These are phyloP conservation scores for Chymomyza costata DNA, from an alignment of 1,140 invertebrate species.

Conservation along the genomic window DNA sequence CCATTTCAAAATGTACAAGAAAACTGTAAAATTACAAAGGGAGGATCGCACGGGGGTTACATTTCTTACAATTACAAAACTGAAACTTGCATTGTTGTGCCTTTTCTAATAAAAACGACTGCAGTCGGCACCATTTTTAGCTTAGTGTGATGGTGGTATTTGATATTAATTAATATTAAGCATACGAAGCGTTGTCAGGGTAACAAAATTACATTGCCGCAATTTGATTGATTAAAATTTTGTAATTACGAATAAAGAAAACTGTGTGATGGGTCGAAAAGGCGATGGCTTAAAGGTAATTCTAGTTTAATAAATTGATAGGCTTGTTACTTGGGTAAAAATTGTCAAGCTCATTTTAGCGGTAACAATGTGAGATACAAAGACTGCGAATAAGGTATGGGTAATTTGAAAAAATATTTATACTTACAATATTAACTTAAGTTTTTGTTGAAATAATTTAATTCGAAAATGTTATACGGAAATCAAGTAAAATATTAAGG, in stretches of 20 bases:
- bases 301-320: too few species aligned
- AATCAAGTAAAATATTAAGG: too few species aligned
- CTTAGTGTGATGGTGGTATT: slow-evolving; percentile 55
- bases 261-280: slow-evolving; percentile 1
- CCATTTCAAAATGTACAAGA: neutral
- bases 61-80: slow-evolving; percentile 60
- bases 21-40: neutral
- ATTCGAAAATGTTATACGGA: too few species aligned
- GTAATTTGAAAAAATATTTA: too few species aligned
- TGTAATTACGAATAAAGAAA: slow-evolving; percentile 39
- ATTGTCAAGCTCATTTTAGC: too few species aligned
- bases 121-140: slow-evolving; percentile 41
- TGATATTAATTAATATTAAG: slow-evolving; percentile 71
- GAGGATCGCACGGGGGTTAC: slow-evolving; percentile 33
- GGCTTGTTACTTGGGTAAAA: too few species aligned
- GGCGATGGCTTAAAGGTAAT: slow-evolving; percentile 4
- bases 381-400: too few species aligned
- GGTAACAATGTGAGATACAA: too few species aligned
- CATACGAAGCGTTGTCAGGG: slow-evolving; percentile 21
- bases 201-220: slow-evolving; percentile 44
- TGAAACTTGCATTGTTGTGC: slow-evolving; percentile 62
- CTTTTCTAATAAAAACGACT: slow-evolving; percentile 61
- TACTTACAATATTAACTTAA: too few species aligned
- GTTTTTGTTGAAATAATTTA: too few species aligned
- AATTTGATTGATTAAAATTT: slow-evolving; percentile 71